Evolutionary conservation across 2,888 invertebrate species (phyloP), one percentile per base, ranked within the genome.

Genomic region (Dynastes tityus): DNA sequence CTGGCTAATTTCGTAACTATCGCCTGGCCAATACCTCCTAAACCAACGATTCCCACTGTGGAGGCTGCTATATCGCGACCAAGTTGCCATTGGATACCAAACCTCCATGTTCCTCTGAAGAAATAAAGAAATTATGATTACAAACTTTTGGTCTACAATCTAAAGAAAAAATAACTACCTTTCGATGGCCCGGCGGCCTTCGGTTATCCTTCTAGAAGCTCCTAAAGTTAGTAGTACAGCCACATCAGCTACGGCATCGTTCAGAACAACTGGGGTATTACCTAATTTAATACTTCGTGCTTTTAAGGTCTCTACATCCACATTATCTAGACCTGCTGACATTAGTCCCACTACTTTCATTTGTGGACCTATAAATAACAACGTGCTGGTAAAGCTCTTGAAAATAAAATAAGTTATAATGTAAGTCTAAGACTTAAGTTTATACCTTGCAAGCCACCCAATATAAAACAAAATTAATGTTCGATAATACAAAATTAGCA

Each of bases 311-410:
- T 89, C 88, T 0, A 95, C 83, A 85, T 97, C 95, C 16, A 98
- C 92, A 82, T 96, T 95, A 86, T 98, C 96, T 81, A 93, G 92
- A 9, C 98, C 98, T 0, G 96, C 96, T 0, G 97, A 95, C 93
- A 96, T 94, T 0, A 96, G 94, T 0, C 94, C 93, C 2, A 98
- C 90, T 0, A 94, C 92, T 88, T 95, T 95, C 74, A 97, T 87
- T 73, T 92, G 90, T 0, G 93, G 90, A 3, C 96, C 95, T 93
- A 76, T 68, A 37, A 37, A 37, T 37, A 37, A 22, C 22, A 22
- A 37, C 32, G 2, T 37, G 32, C 5, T 37, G 32, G 32, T 37
- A 37, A 37, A 37, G 32, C 32, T 37, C 5, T 37, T 0, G 32
- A 32, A 32, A 32, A 32, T 32, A 32, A 32, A 32, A 32, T 37